Conservation (phyloP, 2,797 vertebrate genomes). For the Dallia pectoralis region DNA sequence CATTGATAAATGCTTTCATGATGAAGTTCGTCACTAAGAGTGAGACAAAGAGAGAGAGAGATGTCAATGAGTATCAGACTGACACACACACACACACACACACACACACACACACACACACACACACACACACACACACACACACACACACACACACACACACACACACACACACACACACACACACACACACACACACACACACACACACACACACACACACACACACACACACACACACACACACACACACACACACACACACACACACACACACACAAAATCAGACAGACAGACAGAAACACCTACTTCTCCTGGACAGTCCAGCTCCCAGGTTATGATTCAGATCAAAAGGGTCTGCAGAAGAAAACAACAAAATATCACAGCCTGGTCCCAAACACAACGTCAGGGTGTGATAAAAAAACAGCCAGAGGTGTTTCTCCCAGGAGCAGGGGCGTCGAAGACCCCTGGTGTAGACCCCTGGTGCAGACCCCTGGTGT, state of each 20-base stretch:
- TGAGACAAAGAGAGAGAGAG: background rate
- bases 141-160: too few species aligned
- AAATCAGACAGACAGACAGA: background rate
- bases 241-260: slow-evolving; percentile 17
- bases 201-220: too few species aligned
- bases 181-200: too few species aligned
- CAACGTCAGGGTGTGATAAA: too few species aligned
- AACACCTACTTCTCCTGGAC: slow-evolving; percentile 89
- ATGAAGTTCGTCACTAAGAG: slow-evolving; percentile 95
- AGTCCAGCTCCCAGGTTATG: slow-evolving; percentile 95
- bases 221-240: too few species aligned
- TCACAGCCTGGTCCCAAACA: too few species aligned
- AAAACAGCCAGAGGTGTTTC: too few species aligned
- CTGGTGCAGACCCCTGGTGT: too few species aligned
- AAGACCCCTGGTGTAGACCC: too few species aligned
- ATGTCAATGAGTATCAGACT: too few species aligned
- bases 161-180: too few species aligned
- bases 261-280: background rate
- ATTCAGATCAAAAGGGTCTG: slow-evolving; percentile 95
- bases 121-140: background rate
- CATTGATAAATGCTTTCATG: slow-evolving; percentile 97
- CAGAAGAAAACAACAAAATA: background rate
- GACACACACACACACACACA: background rate
- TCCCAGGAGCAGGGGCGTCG: too few species aligned
- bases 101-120: background rate